Percentiles rank a stretch among this genome's conserved stretches.
Conservation (phyloP, 2,797 vertebrate genomes). For the Lepilemur ruficaudatus region DNA sequence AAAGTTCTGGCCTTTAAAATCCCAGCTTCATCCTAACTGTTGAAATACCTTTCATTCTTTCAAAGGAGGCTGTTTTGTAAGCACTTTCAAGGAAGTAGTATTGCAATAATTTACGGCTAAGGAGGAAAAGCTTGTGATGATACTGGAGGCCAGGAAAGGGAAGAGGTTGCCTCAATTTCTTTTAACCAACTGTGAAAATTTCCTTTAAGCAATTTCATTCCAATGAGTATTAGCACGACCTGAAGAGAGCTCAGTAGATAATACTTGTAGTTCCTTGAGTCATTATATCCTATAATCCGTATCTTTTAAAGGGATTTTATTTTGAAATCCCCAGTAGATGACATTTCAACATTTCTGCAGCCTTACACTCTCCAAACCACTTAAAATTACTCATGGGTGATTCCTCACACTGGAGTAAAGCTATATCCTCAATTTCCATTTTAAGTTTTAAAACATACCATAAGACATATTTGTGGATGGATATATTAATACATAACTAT, state of each 20-base stretch:
- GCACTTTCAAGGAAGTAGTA: background rate
- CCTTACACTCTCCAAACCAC: background rate
- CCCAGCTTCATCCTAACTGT: background rate
- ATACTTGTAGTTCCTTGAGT: background rate
- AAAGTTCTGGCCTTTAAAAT: background rate
- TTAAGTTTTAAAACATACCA: background rate
- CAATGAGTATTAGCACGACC: background rate
- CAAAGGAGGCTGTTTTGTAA: background rate
- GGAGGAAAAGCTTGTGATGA: background rate
- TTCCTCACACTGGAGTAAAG: background rate
- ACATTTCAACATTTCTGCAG: background rate
- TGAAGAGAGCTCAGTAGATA: background rate
- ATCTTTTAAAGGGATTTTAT: background rate
- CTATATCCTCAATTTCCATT: background rate
- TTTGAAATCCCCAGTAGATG: background rate
- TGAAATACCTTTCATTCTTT: background rate
- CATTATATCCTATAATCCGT: background rate
- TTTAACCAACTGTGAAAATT: background rate
- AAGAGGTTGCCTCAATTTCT: background rate
- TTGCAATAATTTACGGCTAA: background rate
- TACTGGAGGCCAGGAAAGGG: background rate
- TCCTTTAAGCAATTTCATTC: background rate
- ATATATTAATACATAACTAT: background rate
- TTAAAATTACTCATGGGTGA: conserved; percentile 2
- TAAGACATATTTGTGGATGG: background rate